Evolutionary conservation across 2,797 vertebrate genomes (phyloP), one percentile per base, ranked within the genome.

Genomic region (Micrastur ruficollis): DNA sequence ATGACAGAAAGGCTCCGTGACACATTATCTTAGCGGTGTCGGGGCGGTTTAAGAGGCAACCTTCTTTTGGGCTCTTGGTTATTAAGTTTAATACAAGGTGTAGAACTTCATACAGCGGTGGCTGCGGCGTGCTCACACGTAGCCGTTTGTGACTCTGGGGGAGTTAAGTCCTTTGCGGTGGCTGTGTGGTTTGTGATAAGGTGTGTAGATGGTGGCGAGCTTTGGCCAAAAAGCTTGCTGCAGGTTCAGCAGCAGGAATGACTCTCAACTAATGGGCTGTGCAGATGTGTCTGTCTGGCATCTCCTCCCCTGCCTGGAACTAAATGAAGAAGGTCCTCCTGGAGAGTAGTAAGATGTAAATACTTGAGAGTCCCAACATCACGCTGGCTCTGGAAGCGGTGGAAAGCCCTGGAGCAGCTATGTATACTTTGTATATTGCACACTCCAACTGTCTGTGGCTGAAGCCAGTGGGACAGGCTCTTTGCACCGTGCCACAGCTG

Each of bases 41-140:
- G 46, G 52, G 17, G 26, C 22, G 32, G 12, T 47, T 52, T 55
- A 76, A 50, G 49, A 36, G 14, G 10, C 17, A 75, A 1, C 20
- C 17, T 71, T 26, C 47, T 53, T 38, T n/a, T 8, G 44, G 40
- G 34, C 20, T 68, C 36, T 47, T 50, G 20, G 4, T 47, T 32
- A 2, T 59, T 55, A 25, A 38, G 4, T 5, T 65, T 34, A 23
- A 47, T 38, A 1, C 7, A 21, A 59, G 17, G 7, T 11, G 14
- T 9, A 40, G 29, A 58, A 4, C 40, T 72, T 55, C 6, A 3
- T 17, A 3, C 14, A 12, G 85, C 13, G 29, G 38, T 32, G 56
- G 32, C 63, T 65, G 61, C 1, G 2, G 19, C 0, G 1, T 0
- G 4, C 62, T 85, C 31, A 1, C 23, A 11, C 10, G 12, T 19